Evolutionary conservation across 2,888 invertebrate genomes (phyloP).

Genomic region (Melieria picta): DNA sequence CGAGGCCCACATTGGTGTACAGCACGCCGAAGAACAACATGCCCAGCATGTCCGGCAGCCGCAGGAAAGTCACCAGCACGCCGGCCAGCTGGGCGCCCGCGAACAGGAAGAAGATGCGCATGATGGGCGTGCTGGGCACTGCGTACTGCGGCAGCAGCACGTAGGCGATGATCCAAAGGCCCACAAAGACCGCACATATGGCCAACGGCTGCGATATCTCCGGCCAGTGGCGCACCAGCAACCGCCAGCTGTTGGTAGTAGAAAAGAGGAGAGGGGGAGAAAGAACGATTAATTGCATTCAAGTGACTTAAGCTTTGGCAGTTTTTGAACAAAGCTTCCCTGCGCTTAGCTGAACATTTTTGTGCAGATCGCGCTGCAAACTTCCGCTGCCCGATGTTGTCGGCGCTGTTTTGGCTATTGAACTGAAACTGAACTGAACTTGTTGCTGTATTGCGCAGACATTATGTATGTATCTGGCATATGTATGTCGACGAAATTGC

Average conservation of each 20-base stretch:
- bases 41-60: constrained; percentile 70
- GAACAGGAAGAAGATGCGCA: constrained; percentile 63
- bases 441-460: too few relatives aligned
- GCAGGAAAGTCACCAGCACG: constrained; percentile 57
- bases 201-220: constrained; percentile 61
- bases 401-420: too few relatives aligned
- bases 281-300: not conserved
- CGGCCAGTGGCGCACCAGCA: constrained; percentile 58
- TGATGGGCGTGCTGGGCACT: constrained; percentile 55
- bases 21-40: constrained; percentile 73
- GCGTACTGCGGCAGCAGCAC: constrained; percentile 60
- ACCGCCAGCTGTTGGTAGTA: constrained; percentile 58
- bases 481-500: constrained; percentile 7
- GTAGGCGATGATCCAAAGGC: constrained; percentile 64
- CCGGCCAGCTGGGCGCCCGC: constrained; percentile 63
- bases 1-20: constrained; percentile 67
- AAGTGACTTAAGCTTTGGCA: too few relatives aligned
- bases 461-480: not conserved
- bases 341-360: too few relatives aligned
- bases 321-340: too few relatives aligned
- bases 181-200: constrained; percentile 59
- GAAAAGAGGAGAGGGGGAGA: not conserved
- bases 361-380: too few relatives aligned
- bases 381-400: too few relatives aligned
- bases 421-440: too few relatives aligned